Conservation (phyloP, 2,888 invertebrate species). For the Amphipyra tragopoginis region DNA sequence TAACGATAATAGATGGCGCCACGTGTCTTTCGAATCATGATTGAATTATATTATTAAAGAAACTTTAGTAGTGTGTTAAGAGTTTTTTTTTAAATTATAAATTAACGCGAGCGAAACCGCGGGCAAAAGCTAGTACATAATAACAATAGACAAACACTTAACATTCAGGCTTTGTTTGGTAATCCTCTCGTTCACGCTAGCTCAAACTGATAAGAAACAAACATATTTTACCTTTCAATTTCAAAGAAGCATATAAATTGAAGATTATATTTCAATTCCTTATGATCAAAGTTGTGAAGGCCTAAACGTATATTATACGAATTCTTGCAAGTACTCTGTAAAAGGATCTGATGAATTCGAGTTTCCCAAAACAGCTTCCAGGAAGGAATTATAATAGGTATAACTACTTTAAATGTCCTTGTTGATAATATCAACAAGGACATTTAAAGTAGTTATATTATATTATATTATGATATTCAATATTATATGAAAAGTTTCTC, state of each 20-base stretch:
- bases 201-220: constrained; percentile 1
- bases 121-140: too few relatives aligned
- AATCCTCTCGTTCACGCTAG: background rate
- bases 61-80: too few relatives aligned
- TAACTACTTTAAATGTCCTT: constrained; percentile 14
- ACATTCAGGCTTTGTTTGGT: background rate
- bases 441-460: too few relatives aligned
- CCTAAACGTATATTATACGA: constrained; percentile 14
- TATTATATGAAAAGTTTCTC: background rate
- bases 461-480: too few relatives aligned
- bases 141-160: background rate
- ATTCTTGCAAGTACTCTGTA: constrained; percentile 10
- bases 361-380: constrained; percentile 19
- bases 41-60: too few relatives aligned
- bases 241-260: constrained; percentile 9
- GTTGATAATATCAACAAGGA: too few relatives aligned
- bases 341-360: constrained; percentile 25
- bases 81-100: too few relatives aligned
- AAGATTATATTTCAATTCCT: constrained; percentile 14
- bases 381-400: constrained; percentile 13
- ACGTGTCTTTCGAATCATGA: too few relatives aligned
- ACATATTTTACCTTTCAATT: constrained; percentile 8
- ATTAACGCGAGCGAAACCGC: too few relatives aligned
- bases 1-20: too few relatives aligned
- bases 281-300: background rate